phyloP scores from a whole-genome alignment of 37 sponge, comb jelly and placozoan species.

The Sycon ciliatum region DNA sequence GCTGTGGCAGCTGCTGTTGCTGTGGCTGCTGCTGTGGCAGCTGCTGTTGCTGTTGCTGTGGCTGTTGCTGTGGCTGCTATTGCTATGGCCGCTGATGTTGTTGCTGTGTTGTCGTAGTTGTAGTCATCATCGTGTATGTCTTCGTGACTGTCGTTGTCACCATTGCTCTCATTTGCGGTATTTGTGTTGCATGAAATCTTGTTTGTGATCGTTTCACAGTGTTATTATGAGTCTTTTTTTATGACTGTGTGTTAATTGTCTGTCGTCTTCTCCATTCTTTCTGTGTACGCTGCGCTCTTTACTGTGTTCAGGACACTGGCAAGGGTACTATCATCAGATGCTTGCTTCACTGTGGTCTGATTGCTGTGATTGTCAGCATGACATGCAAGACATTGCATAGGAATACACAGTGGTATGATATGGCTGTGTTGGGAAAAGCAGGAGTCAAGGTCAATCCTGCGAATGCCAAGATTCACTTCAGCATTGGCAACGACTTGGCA shows the following conservation, averaged over 20 bases:
- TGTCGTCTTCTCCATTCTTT: too few species aligned
- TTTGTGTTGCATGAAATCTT: too few species aligned
- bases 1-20: not conserved
- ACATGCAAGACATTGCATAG: slow-evolving; percentile 48
- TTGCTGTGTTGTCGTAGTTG: not conserved
- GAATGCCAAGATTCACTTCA: slow-evolving; percentile 60
- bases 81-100: not conserved
- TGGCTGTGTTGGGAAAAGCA: slow-evolving; percentile 28
- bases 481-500: slow-evolving; percentile 56
- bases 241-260: too few species aligned
- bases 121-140: not conserved
- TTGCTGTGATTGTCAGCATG: slow-evolving; percentile 19
- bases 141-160: not conserved
- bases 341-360: not conserved
- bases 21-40: not conserved
- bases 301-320: too few species aligned
- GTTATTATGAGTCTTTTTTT: too few species aligned
- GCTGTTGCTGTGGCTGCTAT: not conserved
- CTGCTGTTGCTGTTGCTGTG: not conserved
- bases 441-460: slow-evolving; percentile 45
- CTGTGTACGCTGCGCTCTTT: too few species aligned
- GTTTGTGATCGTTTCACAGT: too few species aligned
- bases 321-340: too few species aligned
- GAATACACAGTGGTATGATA: slow-evolving; percentile 50
- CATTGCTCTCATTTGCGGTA: too few species aligned